Conservation (phyloP, 35 echinoderm and acorn worm genomes). For the Lytechinus pictus region DNA sequence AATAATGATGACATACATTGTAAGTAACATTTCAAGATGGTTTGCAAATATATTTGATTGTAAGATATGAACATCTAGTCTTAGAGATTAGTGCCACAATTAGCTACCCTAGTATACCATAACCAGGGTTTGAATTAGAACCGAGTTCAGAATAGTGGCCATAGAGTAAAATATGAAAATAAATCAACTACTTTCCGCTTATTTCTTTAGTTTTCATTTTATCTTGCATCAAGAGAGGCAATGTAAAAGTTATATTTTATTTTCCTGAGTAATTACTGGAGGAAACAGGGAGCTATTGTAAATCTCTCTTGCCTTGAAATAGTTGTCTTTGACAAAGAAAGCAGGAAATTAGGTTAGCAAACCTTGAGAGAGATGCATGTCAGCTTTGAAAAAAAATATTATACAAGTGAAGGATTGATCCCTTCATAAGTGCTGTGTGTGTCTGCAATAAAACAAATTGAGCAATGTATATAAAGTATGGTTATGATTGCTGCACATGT, state of each 20-base stretch:
- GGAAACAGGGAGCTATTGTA: not conserved
- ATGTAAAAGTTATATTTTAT: not conserved
- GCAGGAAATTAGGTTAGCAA: not conserved
- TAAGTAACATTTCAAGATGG: too few relatives aligned
- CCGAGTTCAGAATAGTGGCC: too few relatives aligned
- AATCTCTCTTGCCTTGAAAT: not conserved
- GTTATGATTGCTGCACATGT: too few relatives aligned
- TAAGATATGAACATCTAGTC: too few relatives aligned
- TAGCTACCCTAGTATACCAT: too few relatives aligned
- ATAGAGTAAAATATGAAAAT: not conserved
- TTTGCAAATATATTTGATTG: too few relatives aligned
- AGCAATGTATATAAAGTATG: too few relatives aligned
- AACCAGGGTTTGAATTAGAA: too few relatives aligned
- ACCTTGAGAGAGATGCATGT: not conserved
- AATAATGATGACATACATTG: too few relatives aligned
- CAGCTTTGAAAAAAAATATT: not conserved
- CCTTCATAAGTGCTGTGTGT: too few relatives aligned
- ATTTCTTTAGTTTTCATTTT: not conserved
- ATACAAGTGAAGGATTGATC: not conserved
- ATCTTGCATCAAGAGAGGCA: not conserved
- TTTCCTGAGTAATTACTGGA: not conserved
- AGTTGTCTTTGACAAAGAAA: not conserved
- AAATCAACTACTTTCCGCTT: not conserved
- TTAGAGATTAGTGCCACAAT: too few relatives aligned
- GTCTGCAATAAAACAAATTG: too few relatives aligned